Percentiles rank a stretch among this genome's conserved stretches.
phyloP scores from a whole-genome alignment of 1,140 invertebrate species.

The Solen grandis region DNA sequence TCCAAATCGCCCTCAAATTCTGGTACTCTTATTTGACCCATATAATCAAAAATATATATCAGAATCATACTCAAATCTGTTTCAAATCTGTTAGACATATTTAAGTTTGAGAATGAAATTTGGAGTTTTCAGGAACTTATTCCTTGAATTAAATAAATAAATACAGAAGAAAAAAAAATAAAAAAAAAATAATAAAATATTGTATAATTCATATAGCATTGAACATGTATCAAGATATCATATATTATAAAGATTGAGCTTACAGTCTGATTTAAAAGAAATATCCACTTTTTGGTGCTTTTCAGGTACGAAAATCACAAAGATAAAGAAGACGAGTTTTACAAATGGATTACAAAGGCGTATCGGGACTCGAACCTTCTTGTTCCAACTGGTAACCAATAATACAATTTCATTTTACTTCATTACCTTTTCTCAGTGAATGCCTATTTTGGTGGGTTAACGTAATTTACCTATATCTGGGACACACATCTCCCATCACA shows the following conservation, averaged over 20 bases:
- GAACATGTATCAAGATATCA: not conserved
- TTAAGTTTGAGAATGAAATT: too few relatives aligned
- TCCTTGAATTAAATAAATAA: too few relatives aligned
- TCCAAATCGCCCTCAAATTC: constrained; percentile 17
- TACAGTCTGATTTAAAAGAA: not conserved
- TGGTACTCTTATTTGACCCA: constrained; percentile 34
- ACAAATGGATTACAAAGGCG: constrained; percentile 32
- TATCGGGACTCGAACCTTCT: constrained; percentile 29
- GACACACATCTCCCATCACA: not conserved
- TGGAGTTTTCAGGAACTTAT: too few relatives aligned
- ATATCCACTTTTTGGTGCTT: not conserved
- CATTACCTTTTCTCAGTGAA: not conserved
- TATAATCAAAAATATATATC: too few relatives aligned
- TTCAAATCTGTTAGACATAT: too few relatives aligned
- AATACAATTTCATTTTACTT: not conserved
- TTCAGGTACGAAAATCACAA: constrained; percentile 20
- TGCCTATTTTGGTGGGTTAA: not conserved
- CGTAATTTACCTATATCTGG: not conserved
- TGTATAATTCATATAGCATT: too few relatives aligned
- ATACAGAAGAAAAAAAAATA: too few relatives aligned
- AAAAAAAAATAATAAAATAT: too few relatives aligned
- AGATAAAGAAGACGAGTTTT: constrained; percentile 5
- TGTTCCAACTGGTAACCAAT: constrained; percentile 28
- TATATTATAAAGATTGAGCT: not conserved
- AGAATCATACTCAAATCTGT: too few relatives aligned